Evolutionary conservation across 2,888 invertebrate species (phyloP).

Genomic region (Cybosia mesomella): DNA sequence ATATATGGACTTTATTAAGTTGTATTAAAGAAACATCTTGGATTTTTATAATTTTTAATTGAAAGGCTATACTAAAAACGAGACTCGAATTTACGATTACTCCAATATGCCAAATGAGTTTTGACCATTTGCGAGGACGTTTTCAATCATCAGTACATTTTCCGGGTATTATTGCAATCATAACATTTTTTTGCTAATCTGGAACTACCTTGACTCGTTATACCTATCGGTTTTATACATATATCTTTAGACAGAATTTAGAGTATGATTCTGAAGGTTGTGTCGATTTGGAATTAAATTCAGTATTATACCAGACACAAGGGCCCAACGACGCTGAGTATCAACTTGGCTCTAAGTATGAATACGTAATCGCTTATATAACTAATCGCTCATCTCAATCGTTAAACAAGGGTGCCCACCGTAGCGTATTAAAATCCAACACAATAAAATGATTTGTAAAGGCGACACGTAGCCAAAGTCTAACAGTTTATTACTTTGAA

Average conservation of each 20-base stretch:
- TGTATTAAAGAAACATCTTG: not conserved
- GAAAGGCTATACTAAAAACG: not conserved
- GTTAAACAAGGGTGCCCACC: slow-evolving; percentile 29
- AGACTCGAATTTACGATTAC: not conserved
- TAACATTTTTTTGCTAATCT: too few species aligned
- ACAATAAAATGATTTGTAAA: slow-evolving; percentile 44
- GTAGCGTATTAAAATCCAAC: slow-evolving; percentile 29
- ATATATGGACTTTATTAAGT: not conserved
- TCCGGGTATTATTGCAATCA: not conserved
- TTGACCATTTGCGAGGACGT: not conserved
- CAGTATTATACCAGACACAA: not conserved
- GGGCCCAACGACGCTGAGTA: slow-evolving; percentile 1
- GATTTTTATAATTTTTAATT: too few species aligned
- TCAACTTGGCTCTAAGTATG: slow-evolving; percentile 5
- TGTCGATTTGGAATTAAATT: slow-evolving; percentile 1
- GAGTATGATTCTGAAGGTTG: not conserved
- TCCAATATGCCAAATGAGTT: not conserved
- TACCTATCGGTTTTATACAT: not conserved
- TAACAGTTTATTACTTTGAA: slow-evolving; percentile 47
- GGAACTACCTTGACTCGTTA: not conserved
- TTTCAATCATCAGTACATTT: not conserved
- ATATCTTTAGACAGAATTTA: not conserved
- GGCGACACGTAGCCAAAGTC: slow-evolving; percentile 39
- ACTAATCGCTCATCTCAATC: slow-evolving; percentile 36
- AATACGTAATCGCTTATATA: slow-evolving; percentile 40